Percentiles rank a stretch among this genome's conserved stretches.
Evolutionary conservation across 2,888 invertebrate genomes (phyloP).

Genomic region (Hyalella azteca): DNA sequence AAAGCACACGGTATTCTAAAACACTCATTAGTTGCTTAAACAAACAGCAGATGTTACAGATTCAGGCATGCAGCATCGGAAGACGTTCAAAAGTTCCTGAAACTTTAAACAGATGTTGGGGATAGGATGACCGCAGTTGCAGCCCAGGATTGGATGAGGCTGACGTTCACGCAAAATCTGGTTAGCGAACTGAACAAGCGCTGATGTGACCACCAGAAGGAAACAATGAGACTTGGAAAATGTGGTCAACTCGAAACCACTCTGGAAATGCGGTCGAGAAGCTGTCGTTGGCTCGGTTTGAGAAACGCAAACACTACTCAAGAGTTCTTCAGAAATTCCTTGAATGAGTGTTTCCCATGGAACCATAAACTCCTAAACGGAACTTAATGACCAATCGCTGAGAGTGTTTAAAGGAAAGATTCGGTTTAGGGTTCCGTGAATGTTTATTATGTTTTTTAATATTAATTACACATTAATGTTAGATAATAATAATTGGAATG

Average conservation of each 20-base stretch:
- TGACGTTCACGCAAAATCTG: background rate
- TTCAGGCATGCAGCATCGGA: too few relatives aligned
- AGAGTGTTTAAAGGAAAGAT: too few relatives aligned
- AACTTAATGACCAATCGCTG: too few relatives aligned
- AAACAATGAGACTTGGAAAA: background rate
- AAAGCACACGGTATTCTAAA: too few relatives aligned
- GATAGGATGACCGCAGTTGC: background rate
- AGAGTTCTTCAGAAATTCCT: slow-evolving; percentile 7
- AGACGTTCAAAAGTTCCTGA: too few relatives aligned
- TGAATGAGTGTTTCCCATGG: background rate
- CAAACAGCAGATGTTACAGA: too few relatives aligned
- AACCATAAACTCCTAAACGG: too few relatives aligned
- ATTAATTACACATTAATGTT: too few relatives aligned
- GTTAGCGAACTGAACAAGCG: background rate
- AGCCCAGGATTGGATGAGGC: background rate
- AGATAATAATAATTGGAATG: too few relatives aligned
- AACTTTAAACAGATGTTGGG: background rate
- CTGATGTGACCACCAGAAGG: background rate
- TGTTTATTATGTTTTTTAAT: too few relatives aligned
- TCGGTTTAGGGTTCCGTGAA: too few relatives aligned
- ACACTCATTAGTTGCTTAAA: too few relatives aligned
- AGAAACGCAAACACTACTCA: slow-evolving; percentile 17
- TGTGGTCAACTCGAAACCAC: background rate
- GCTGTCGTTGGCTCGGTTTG: slow-evolving; percentile 27
- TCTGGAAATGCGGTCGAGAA: slow-evolving; percentile 3